phyloP scores from a whole-genome alignment of 64 coral and sea anemone species.

The Anthopleura sola region DNA sequence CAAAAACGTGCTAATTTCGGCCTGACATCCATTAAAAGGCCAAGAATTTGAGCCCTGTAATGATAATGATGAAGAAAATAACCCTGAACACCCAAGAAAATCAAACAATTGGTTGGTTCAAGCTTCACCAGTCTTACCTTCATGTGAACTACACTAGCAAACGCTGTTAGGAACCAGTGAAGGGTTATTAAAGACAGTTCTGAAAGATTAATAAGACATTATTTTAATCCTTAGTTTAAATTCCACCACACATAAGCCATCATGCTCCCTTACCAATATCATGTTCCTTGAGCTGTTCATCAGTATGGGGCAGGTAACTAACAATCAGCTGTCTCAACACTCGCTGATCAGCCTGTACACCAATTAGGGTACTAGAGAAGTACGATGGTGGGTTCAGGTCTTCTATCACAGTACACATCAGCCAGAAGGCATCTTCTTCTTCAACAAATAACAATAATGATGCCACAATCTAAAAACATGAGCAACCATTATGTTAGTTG shows the following conservation, averaged over 20 bases:
- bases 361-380: slow-evolving; percentile 95
- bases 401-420: slow-evolving; percentile 94
- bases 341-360: slow-evolving; percentile 98
- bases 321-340: slow-evolving; percentile 95
- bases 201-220: slow-evolving; percentile 11
- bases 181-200: slow-evolving; percentile 92
- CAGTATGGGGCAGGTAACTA: slow-evolving; percentile 88
- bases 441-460: slow-evolving; percentile 95
- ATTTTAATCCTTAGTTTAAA: too few relatives aligned
- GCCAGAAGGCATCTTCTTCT: slow-evolving; percentile 97
- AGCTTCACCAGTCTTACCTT: slow-evolving; percentile 83
- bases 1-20: too few relatives aligned
- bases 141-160: slow-evolving; percentile 98
- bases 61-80: too few relatives aligned
- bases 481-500: too few relatives aligned
- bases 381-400: slow-evolving; percentile 96
- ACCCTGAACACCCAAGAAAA: not conserved
- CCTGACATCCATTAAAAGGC: too few relatives aligned
- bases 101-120: not conserved
- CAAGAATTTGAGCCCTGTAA: too few relatives aligned
- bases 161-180: slow-evolving; percentile 97
- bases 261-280: slow-evolving; percentile 67
- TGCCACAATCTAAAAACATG: slow-evolving; percentile 86
- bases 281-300: slow-evolving; percentile 90
- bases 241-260: too few relatives aligned